These are phyloP conservation scores for Hirtodrosophila alboralis DNA, from an alignment of 2,888 invertebrate species.

Conservation along the genomic window DNA sequence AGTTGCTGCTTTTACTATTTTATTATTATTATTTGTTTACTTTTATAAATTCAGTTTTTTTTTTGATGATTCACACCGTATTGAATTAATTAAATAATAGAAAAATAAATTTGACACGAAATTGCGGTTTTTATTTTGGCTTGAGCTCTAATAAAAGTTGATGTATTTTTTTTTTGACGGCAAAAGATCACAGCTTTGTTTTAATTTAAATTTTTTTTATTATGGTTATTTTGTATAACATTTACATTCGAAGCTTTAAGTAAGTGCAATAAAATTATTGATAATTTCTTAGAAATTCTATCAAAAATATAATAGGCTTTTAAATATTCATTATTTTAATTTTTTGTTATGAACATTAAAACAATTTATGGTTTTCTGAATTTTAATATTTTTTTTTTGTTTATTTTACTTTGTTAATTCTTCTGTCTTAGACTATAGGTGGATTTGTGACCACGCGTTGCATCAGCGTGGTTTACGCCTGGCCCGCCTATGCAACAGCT, in stretches of 20 bases:
- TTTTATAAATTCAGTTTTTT: constrained; percentile 10
- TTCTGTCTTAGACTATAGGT: too few relatives aligned
- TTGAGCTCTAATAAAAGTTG: constrained; percentile 13
- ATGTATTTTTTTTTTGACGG: constrained; percentile 1
- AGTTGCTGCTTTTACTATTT: constrained; percentile 25
- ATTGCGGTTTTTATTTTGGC: constrained; percentile 19
- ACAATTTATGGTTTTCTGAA: too few relatives aligned
- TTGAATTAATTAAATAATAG: constrained; percentile 19
- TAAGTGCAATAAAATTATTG: background rate
- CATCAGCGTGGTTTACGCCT: too few relatives aligned
- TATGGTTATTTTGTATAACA: constrained; percentile 15
- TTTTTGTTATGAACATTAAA: too few relatives aligned
- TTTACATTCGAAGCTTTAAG: constrained; percentile 22
- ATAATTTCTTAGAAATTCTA: too few relatives aligned
- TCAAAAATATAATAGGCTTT: too few relatives aligned
- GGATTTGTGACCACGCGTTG: too few relatives aligned
- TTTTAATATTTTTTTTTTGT: too few relatives aligned
- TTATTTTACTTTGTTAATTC: too few relatives aligned
- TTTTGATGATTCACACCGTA: constrained; percentile 51
- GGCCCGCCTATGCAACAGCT: too few relatives aligned
- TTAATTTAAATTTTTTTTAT: constrained; percentile 2
- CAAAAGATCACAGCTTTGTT: constrained; percentile 16
- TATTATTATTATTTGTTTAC: constrained; percentile 28
- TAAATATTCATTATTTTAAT: too few relatives aligned
- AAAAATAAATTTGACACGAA: constrained; percentile 33